A percentile compares a stretch with the other conserved stretches of the same genome.
These are phyloP conservation scores for Chaenodraco wilsoni DNA, from an alignment of 2,797 vertebrate genomes.

Conservation along the genomic window DNA sequence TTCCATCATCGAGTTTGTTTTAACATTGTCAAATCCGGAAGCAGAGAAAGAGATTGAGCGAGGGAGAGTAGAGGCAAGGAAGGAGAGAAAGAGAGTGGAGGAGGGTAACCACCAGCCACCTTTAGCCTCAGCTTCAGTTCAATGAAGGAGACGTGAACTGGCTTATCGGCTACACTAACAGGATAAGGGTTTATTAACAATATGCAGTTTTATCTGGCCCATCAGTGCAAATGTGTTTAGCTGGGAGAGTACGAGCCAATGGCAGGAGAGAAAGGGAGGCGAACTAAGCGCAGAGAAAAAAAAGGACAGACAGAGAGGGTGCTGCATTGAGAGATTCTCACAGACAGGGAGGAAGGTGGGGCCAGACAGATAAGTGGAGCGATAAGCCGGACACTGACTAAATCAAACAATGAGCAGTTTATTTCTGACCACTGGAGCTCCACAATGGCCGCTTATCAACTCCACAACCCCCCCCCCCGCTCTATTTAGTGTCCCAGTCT, in stretches of 20 bases:
- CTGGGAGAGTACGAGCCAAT: constrained; percentile 38
- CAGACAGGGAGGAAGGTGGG: constrained; percentile 62
- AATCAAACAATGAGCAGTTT: constrained; percentile 80
- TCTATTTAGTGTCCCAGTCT: constrained; percentile 48
- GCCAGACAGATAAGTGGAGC: constrained; percentile 79
- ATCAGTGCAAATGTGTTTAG: constrained; percentile 64
- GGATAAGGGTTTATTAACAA: constrained; percentile 72
- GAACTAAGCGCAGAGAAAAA: constrained; percentile 4
- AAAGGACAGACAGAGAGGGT: background rate
- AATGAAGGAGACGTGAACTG: constrained; percentile 43
- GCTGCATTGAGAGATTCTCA: constrained; percentile 70
- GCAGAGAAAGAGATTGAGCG: constrained; percentile 42
- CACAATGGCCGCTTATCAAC: constrained; percentile 72
- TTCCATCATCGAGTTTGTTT: constrained; percentile 72
- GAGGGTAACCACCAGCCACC: constrained; percentile 17
- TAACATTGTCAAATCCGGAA: constrained; percentile 65
- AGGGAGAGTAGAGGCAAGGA: constrained; percentile 11
- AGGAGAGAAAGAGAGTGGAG: constrained; percentile 18
- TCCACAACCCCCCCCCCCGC: constrained; percentile 8
- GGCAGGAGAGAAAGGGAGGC: background rate
- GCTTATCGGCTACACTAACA: constrained; percentile 69
- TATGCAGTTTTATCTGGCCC: constrained; percentile 53
- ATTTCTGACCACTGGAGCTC: constrained; percentile 78
- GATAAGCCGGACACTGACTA: constrained; percentile 78
- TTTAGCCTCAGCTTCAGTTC: constrained; percentile 44